Conservation (phyloP, 2,888 invertebrate genomes). For the Anorthoa munda region DNA sequence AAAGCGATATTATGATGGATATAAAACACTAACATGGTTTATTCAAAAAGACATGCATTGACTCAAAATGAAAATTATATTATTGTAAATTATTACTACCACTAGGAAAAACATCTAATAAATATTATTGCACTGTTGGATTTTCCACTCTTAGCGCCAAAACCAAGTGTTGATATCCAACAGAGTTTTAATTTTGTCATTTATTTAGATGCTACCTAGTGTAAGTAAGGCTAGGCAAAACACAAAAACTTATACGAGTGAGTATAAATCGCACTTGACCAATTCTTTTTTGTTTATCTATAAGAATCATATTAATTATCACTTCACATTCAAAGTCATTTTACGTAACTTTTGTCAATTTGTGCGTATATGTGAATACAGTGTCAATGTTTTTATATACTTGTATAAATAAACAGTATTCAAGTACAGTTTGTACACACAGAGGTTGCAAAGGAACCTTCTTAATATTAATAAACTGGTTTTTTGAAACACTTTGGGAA, state of each 20-base stretch:
- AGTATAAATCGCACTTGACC: constrained; percentile 6
- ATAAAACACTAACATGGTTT: too few species aligned
- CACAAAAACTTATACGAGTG: background rate
- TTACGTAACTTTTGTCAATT: constrained; percentile 42
- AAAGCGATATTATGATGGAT: too few species aligned
- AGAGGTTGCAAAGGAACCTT: constrained; percentile 18
- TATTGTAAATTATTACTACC: too few species aligned
- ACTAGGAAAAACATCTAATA: too few species aligned
- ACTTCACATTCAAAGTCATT: constrained; percentile 44
- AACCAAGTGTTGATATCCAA: too few species aligned
- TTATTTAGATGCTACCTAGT: too few species aligned
- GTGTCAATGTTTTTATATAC: constrained; percentile 54
- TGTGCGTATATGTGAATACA: constrained; percentile 50
- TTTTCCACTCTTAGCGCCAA: too few species aligned
- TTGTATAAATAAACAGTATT: constrained; percentile 37
- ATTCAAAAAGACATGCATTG: too few species aligned
- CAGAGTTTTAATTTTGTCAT: too few species aligned
- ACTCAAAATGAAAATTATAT: too few species aligned
- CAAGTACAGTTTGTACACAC: constrained; percentile 25
- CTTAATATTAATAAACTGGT: background rate
- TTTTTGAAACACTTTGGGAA: background rate
- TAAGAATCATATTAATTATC: constrained; percentile 46
- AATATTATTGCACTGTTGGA: too few species aligned
- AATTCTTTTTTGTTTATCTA: constrained; percentile 10
- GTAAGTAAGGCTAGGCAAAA: too few species aligned